Evolutionary conservation across 1,140 invertebrate species (phyloP).

Genomic region (Pogonomyrmex barbatus): DNA sequence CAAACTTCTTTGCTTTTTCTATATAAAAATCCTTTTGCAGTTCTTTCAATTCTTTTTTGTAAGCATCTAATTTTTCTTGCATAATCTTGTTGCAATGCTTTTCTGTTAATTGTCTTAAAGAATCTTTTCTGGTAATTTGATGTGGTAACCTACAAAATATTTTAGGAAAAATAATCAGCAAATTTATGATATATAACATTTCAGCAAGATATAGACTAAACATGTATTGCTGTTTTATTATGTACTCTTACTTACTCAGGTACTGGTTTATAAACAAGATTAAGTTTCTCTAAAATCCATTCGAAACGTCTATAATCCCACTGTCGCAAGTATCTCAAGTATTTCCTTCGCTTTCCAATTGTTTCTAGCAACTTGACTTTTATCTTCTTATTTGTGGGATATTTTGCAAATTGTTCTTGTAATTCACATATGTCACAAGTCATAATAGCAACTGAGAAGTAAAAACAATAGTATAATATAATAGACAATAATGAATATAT

Average conservation of each 20-base stretch:
- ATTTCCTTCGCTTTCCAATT: constrained; percentile 92
- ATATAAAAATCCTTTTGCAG: constrained; percentile 90
- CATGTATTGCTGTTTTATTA: neutral
- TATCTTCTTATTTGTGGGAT: constrained; percentile 85
- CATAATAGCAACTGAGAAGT: constrained; percentile 86
- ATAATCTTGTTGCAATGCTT: constrained; percentile 90
- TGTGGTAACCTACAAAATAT: constrained; percentile 16
- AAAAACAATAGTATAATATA: neutral
- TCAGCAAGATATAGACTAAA: neutral
- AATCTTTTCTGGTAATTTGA: constrained; percentile 87
- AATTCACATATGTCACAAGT: constrained; percentile 87
- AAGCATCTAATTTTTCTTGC: constrained; percentile 88
- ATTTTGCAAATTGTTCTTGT: constrained; percentile 85
- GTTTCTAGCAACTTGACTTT: constrained; percentile 89
- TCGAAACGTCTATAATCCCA: constrained; percentile 94
- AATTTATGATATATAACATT: neutral
- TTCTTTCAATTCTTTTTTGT: constrained; percentile 88
- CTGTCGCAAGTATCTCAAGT: constrained; percentile 89
- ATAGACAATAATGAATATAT: neutral
- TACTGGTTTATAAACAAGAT: constrained; percentile 91
- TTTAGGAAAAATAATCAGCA: neutral
- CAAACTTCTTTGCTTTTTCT: constrained; percentile 87
- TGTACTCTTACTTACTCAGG: constrained; percentile 86
- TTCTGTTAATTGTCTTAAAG: constrained; percentile 88
- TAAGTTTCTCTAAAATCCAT: constrained; percentile 93